phyloP scores from a whole-genome alignment of 2,113 vertebrate genomes.

The Rynchops niger region DNA sequence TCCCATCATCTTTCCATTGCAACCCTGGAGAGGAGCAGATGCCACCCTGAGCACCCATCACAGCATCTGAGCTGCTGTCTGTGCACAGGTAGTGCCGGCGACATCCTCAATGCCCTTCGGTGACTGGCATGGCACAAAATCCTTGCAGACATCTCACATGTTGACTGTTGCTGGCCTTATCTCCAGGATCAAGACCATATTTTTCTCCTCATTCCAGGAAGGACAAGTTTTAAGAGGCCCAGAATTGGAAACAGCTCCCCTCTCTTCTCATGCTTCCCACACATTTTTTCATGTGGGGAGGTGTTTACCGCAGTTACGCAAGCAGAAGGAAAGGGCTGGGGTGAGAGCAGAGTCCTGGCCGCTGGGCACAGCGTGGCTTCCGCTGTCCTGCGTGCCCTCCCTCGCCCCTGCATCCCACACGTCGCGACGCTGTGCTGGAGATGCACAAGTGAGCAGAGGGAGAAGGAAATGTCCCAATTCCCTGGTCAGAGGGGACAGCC shows the following conservation, averaged over 20 bases:
- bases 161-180: constrained; percentile 6
- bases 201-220: constrained; percentile 40
- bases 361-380: fast-evolving
- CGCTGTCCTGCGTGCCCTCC: fast-evolving
- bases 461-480: background rate
- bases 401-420: fast-evolving
- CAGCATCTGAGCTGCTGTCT: background rate
- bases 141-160: background rate
- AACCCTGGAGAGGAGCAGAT: background rate
- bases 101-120: background rate
- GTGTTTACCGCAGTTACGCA: background rate
- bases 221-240: background rate
- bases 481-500: background rate
- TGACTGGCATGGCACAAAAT: background rate
- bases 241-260: constrained; percentile 38
- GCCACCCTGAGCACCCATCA: background rate
- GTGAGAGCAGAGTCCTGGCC: background rate
- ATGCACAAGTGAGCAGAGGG: background rate
- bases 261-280: background rate
- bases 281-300: background rate
- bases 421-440: fast-evolving
- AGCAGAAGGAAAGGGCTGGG: background rate
- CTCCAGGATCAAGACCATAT: background rate
- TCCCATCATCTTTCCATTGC: background rate
- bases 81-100: background rate